Percentiles rank a stretch among this genome's conserved stretches.
Conservation (phyloP, 2,888 invertebrate species). For the Sinhomidia bicolor region DNA sequence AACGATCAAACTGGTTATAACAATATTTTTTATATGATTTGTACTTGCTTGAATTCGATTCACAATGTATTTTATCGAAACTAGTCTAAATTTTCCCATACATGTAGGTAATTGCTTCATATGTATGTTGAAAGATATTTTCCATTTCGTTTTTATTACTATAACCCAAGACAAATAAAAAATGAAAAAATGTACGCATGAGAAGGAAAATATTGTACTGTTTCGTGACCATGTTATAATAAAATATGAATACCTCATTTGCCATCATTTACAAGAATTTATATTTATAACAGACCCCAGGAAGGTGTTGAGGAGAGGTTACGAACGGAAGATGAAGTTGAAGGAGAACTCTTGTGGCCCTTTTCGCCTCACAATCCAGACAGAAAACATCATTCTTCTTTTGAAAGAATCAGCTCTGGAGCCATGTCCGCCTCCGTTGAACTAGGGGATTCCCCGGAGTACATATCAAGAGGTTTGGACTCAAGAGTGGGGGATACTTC, state of each 20-base stretch:
- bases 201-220: too few species aligned
- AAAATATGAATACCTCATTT: neutral
- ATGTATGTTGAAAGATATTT: too few species aligned
- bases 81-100: neutral
- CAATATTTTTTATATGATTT: too few species aligned
- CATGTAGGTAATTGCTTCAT: too few species aligned
- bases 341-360: conserved; percentile 66
- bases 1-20: conserved; percentile 23
- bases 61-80: neutral
- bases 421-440: conserved; percentile 68
- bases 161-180: too few species aligned
- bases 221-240: too few species aligned
- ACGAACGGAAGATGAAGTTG: conserved; percentile 65
- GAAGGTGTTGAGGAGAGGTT: conserved; percentile 47
- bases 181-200: too few species aligned
- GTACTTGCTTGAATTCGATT: neutral
- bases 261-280: neutral
- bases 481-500: conserved; percentile 41
- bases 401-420: conserved; percentile 65
- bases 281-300: conserved; percentile 27
- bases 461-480: conserved; percentile 57
- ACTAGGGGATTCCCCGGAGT: conserved; percentile 58
- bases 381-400: conserved; percentile 69
- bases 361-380: conserved; percentile 72
- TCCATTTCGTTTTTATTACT: neutral